Evolutionary conservation across 1,140 invertebrate genomes (phyloP), one percentile per base, ranked within the genome.

Genomic region (Megathymus violae): DNA sequence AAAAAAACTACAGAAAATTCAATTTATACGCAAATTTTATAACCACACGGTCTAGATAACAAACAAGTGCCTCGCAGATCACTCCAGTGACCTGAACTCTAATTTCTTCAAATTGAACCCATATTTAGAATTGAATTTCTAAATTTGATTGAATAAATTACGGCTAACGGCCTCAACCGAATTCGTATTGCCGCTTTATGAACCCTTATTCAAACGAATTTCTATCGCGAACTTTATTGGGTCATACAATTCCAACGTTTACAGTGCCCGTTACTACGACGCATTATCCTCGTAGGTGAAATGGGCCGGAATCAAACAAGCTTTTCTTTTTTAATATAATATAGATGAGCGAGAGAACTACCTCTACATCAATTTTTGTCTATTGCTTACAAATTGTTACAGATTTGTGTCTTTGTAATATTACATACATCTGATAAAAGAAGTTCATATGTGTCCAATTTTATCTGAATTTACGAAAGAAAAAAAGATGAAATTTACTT

Each of bases 71-170:
- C 31, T 31, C 1, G 27, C 27, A 31, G 19, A 22, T 31, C 4
- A 51, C 15, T 7, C 38, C 38, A 54, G 10, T 19, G 17, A 22
- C 7, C 50, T 36, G 38, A 25, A 11, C n/a, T 40, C 38, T 54
- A 54, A 54, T 54, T 54, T 43, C 38, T 54, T 54, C 51, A 54
- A 43, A 48, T 40, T 43, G 38, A 54, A 40, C 38, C 38, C 36
- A 54, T 54, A 43, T 54, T 54, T 54, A 16, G 51, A 13, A 54
- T 54, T 54, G 38, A 25, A 54, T 54, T 52, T 19, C 51, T 41
- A 54, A 41, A 41, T 54, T 54, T 41, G 51, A 54, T 54, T 54
- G 51, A 36, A 54, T 54, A 54, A 54, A 41, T 54, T 54, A 25
- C 51, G 11, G 36, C 51, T 54, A 41, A 41, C 51, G 36, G 19